A percentile compares a stretch with the other conserved stretches of the same genome.
These are phyloP conservation scores for Echinops telfairi DNA, from an alignment of 2,113 vertebrate species.

Conservation along the genomic window DNA sequence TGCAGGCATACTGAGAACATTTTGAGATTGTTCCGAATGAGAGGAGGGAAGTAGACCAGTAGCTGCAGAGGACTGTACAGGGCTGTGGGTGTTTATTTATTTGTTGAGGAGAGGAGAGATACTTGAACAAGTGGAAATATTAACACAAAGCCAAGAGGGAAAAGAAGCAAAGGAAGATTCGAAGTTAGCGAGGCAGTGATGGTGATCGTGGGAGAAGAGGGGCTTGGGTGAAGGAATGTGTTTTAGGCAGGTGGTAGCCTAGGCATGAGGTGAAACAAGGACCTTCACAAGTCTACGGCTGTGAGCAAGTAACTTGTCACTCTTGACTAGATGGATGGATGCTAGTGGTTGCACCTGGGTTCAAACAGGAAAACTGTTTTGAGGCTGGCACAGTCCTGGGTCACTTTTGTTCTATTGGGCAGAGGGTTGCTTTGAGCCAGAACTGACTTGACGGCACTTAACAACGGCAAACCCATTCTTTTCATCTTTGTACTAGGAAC, in stretches of 20 bases:
- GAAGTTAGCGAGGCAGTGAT: neutral
- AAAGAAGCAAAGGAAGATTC: neutral
- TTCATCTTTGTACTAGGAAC: neutral
- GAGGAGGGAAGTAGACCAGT: neutral
- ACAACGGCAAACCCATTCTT: neutral
- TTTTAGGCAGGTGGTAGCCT: neutral
- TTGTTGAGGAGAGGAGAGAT: neutral
- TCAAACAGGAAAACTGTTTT: too few relatives aligned
- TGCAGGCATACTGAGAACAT: neutral
- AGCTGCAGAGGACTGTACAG: fast-evolving
- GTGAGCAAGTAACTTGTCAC: neutral
- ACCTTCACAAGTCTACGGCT: neutral
- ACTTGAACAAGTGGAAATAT: neutral
- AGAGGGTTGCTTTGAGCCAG: too few relatives aligned
- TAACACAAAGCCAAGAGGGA: neutral
- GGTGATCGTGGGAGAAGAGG: neutral
- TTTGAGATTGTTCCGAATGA: neutral
- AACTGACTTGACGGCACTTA: too few relatives aligned
- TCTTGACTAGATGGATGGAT: too few relatives aligned
- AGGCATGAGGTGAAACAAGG: too few relatives aligned
- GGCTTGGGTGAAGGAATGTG: too few relatives aligned
- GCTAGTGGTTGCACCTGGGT: too few relatives aligned
- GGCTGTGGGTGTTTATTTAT: neutral
- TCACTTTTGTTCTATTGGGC: too few relatives aligned
- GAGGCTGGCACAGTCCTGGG: too few relatives aligned